phyloP scores from a whole-genome alignment of 2,113 vertebrate species.

The Oryzias celebensis region DNA sequence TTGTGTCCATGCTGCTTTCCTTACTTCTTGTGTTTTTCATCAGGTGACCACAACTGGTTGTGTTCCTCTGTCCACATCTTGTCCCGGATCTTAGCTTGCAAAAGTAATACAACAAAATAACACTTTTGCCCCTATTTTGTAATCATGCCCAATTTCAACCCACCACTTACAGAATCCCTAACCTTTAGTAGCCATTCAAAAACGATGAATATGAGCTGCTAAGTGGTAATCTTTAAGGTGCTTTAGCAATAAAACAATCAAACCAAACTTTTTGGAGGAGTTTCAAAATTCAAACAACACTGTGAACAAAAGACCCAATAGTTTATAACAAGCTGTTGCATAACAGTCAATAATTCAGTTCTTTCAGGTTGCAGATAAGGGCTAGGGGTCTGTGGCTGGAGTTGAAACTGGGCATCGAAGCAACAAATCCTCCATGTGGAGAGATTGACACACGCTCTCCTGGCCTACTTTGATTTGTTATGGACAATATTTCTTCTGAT shows the following conservation, averaged over 20 bases:
- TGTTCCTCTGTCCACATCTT: constrained; percentile 63
- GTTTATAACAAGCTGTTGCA: constrained; percentile 33
- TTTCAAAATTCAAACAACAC: constrained; percentile 24
- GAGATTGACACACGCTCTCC: constrained; percentile 79
- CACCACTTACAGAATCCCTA: constrained; percentile 44
- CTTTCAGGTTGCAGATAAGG: constrained; percentile 52
- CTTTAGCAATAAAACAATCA: constrained; percentile 46
- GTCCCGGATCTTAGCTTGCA: constrained; percentile 84
- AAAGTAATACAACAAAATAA: constrained; percentile 81
- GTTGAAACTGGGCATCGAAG: constrained; percentile 53
- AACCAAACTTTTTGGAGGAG: background rate
- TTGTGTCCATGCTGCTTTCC: constrained; percentile 54
- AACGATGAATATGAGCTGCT: constrained; percentile 18
- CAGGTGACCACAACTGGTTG: constrained; percentile 87
- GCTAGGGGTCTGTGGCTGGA: constrained; percentile 49
- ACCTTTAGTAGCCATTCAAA: constrained; percentile 30
- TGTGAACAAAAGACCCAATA: constrained; percentile 46
- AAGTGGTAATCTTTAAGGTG: constrained; percentile 50
- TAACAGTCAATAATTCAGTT: constrained; percentile 37
- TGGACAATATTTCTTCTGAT: constrained; percentile 77
- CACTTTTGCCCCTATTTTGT: constrained; percentile 36
- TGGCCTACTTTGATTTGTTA: constrained; percentile 82
- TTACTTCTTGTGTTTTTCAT: constrained; percentile 58
- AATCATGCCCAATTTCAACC: constrained; percentile 50
- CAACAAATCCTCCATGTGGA: constrained; percentile 44